Evolutionary conservation across 1,140 invertebrate genomes (phyloP).

Genomic region (Acromyrmex heyeri): DNA sequence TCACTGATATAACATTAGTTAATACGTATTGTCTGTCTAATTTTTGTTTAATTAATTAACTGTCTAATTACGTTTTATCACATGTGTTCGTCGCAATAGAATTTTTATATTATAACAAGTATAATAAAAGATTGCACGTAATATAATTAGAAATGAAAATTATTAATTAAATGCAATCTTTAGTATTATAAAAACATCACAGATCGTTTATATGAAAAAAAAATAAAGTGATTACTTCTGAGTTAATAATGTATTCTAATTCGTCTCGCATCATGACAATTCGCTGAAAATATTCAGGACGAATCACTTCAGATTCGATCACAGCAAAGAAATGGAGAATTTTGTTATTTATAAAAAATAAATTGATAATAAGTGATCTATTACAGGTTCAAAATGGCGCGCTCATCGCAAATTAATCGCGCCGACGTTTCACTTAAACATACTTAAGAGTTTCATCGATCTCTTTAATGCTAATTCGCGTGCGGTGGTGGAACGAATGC

Average conservation of each 20-base stretch:
- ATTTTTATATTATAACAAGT: not conserved
- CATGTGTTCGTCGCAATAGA: not conserved
- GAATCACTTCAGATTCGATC: not conserved
- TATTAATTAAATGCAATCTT: not conserved
- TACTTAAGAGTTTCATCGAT: slow-evolving; percentile 93
- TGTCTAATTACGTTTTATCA: not conserved
- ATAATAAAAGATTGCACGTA: not conserved
- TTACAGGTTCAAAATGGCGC: slow-evolving; percentile 91
- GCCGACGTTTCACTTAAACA: slow-evolving; percentile 94
- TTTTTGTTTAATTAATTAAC: too few species aligned
- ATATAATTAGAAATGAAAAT: not conserved
- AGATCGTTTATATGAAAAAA: too few species aligned
- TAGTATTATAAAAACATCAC: not conserved
- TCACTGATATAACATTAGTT: too few species aligned
- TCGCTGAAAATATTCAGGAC: not conserved
- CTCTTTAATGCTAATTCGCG: slow-evolving; percentile 93
- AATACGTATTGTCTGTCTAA: not conserved
- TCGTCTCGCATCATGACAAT: not conserved
- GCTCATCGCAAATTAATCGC: slow-evolving; percentile 93
- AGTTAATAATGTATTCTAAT: not conserved
- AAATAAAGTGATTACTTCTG: too few species aligned
- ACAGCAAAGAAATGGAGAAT: not conserved
- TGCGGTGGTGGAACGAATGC: slow-evolving; percentile 89
- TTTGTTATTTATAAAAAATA: not conserved
- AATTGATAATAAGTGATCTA: not conserved